These are phyloP conservation scores for Cettia cetti DNA, from an alignment of 2,113 vertebrate genomes.

Conservation along the genomic window DNA sequence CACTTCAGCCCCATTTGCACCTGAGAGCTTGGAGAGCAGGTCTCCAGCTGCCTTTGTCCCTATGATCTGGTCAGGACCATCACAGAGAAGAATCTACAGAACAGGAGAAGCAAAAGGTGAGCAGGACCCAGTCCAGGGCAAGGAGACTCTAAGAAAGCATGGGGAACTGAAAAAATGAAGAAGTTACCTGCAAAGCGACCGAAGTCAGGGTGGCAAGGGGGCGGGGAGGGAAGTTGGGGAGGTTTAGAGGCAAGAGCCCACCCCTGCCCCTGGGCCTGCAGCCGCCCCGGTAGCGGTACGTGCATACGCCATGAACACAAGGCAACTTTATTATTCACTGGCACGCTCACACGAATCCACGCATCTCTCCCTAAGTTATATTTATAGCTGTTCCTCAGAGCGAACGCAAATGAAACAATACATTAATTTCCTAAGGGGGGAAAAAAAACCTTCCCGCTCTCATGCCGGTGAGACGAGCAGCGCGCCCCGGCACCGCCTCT, in stretches of 20 bases:
- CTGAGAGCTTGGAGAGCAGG: background rate
- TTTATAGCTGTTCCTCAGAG: conserved; percentile 38
- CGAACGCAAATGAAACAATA: conserved; percentile 27
- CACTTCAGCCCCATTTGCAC: background rate
- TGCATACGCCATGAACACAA: background rate
- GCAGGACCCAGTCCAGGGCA: background rate
- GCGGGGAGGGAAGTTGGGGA: background rate
- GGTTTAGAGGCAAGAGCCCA: background rate
- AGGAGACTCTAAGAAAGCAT: background rate
- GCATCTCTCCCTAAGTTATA: conserved; percentile 36
- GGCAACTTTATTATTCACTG: conserved; percentile 50
- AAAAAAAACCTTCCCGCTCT: background rate
- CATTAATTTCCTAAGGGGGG: background rate
- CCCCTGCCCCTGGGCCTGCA: background rate
- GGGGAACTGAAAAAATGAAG: background rate
- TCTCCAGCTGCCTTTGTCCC: background rate
- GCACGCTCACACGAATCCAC: conserved; percentile 21
- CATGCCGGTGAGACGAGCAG: background rate
- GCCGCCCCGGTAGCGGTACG: background rate
- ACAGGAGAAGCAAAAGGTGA: background rate
- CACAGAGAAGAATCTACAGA: background rate
- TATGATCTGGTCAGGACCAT: background rate
- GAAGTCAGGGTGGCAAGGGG: background rate
- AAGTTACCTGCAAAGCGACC: background rate
- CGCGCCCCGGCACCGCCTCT: conserved; percentile 13